Evolutionary conservation across 37 sponge, comb jelly and placozoan genomes (phyloP).

Genomic region (Crambe crambe): DNA sequence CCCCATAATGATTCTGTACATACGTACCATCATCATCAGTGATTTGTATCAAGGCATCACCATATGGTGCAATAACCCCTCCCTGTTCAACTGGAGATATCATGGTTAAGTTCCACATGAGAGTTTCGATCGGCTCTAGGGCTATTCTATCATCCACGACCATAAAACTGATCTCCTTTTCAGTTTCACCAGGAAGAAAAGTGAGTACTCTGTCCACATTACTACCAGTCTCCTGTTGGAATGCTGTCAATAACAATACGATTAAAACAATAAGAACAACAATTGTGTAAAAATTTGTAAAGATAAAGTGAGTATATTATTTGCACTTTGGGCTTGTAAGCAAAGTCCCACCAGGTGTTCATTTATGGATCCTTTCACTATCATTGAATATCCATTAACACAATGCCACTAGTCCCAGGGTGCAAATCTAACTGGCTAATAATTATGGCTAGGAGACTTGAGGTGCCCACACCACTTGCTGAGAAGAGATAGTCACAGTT

Average conservation of each 20-base stretch:
- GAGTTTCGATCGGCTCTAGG: conserved; percentile 9
- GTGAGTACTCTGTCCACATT: conserved; percentile 5
- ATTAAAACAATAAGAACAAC: neutral
- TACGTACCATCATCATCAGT: conserved; percentile 38
- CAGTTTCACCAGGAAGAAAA: neutral
- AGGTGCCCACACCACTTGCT: too few species aligned
- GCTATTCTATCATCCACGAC: conserved; percentile 23
- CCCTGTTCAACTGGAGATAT: neutral
- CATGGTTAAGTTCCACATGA: neutral
- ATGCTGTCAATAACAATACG: conserved; percentile 11
- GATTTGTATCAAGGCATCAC: neutral
- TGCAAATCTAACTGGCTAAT: too few species aligned
- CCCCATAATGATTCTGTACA: neutral
- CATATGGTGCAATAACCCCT: neutral
- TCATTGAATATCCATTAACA: too few species aligned
- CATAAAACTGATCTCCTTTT: neutral
- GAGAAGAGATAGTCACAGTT: too few species aligned
- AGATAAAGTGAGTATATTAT: neutral
- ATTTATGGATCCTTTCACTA: too few species aligned
- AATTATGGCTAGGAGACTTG: too few species aligned
- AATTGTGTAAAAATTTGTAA: neutral
- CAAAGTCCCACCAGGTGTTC: neutral
- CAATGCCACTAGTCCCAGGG: too few species aligned
- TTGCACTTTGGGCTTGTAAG: neutral
- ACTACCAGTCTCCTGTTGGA: conserved; percentile 1